Conservation (phyloP, 2,797 vertebrate species). For the Toxotes lorentzi region DNA sequence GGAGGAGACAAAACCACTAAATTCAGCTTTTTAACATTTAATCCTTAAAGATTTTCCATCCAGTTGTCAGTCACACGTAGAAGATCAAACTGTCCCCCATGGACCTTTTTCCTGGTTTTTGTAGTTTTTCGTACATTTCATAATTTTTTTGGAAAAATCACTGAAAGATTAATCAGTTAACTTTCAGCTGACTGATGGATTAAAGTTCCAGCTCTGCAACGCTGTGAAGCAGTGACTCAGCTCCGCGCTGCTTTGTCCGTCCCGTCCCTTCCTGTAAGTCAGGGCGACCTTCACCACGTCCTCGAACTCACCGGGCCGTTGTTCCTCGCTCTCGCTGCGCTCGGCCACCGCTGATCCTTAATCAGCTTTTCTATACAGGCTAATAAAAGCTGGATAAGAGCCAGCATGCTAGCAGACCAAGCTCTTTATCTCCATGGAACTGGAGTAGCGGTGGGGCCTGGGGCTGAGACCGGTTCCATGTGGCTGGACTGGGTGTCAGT, state of each 20-base stretch:
- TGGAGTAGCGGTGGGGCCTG: background rate
- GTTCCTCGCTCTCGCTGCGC: slow-evolving; percentile 56
- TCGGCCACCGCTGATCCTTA: slow-evolving; percentile 74
- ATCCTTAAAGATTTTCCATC: no score
- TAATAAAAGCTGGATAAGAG: slow-evolving; percentile 82
- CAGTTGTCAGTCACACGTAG: no score
- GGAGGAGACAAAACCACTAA: no score
- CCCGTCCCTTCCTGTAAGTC: slow-evolving; percentile 33
- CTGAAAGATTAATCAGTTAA: background rate
- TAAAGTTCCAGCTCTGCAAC: background rate
- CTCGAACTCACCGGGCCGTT: slow-evolving; percentile 32
- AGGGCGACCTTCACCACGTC: slow-evolving; percentile 73
- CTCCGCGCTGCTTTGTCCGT: background rate
- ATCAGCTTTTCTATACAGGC: slow-evolving; percentile 81
- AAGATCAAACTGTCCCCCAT: no score
- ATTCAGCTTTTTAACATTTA: no score
- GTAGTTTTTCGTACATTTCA: no score
- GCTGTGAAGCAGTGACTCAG: slow-evolving; percentile 37
- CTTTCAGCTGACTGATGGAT: background rate
- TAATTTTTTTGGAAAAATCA: background rate
- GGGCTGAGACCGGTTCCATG: slow-evolving; percentile 11
- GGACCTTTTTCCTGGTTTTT: no score
- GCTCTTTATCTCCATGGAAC: slow-evolving; percentile 77
- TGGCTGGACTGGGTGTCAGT: slow-evolving; percentile 8
- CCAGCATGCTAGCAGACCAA: slow-evolving; percentile 68